Evolutionary conservation across 2,113 vertebrate genomes (phyloP), one percentile per base, ranked within the genome.

Genomic region (Platysteira castanea): DNA sequence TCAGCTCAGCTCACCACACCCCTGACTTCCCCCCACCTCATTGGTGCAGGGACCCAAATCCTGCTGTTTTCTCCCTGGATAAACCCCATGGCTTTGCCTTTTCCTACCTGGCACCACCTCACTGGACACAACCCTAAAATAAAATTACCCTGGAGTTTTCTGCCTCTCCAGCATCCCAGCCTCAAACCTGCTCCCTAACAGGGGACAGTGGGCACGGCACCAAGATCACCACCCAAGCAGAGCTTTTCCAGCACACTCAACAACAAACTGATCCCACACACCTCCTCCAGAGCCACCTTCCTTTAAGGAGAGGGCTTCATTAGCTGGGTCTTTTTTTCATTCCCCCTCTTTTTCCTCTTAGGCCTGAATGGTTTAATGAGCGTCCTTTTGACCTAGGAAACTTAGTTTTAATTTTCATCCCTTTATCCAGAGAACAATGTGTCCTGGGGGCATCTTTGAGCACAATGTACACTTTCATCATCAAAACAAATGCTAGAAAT

Each of bases 371-470:
- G 61, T 91, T 91, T 95, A 87, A 95, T 20, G 64, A 97, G 81
- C 21, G 79, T 97, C 93, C 94, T 91, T 93, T 92, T 93, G 95
- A 97, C 95, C 96, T 96, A 89, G 87, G 95, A 88, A 96, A 95
- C 93, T 94, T 92, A 28, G 90, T 95, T 92, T 93, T 97, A 94
- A 97, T 97, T 97, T 91, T 60, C 85, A 90, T 87, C 61, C 12
- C 92, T 96, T 96, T 84, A 90, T 53, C 71, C 91, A 63, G 91
- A 93, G 93, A 97, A 97, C 91, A 90, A 95, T 94, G 88, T 97
- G 95, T 97, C 97, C 96, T 96, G 97, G 91, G 95, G 96, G 93
- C 92, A 94, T 95, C 93, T 94, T 96, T 97, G 78, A 96, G 93
- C 93, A 94, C 89, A 96, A 93, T 91, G 95, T 90, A 96, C 90